Evolutionary conservation across 2,113 vertebrate genomes (phyloP).

Genomic region (Alligator sinensis): DNA sequence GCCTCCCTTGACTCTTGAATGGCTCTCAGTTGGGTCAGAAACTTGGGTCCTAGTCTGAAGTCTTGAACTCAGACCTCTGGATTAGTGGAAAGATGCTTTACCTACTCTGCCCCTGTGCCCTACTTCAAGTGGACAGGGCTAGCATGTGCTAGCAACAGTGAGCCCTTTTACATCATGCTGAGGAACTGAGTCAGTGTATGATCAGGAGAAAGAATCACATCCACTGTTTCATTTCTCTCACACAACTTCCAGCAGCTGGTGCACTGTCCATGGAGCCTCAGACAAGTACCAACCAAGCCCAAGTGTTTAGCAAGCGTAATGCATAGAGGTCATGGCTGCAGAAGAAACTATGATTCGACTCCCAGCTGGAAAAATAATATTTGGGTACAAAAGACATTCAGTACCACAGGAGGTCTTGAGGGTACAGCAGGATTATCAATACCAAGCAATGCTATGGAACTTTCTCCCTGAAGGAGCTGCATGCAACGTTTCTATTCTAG

Average conservation of each 20-base stretch:
- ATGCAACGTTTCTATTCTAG: neutral
- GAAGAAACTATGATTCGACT: neutral
- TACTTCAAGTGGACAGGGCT: neutral
- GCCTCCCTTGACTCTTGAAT: too few relatives aligned
- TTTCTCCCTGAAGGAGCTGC: neutral
- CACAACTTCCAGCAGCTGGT: constrained; percentile 6
- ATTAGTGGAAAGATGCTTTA: too few relatives aligned
- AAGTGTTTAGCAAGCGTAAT: constrained; percentile 14
- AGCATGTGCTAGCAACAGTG: neutral
- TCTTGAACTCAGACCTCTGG: too few relatives aligned
- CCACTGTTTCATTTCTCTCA: neutral
- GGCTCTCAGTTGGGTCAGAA: too few relatives aligned
- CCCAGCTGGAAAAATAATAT: neutral
- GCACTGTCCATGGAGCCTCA: constrained; percentile 42
- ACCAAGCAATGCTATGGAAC: neutral
- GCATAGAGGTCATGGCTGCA: neutral
- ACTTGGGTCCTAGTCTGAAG: too few relatives aligned
- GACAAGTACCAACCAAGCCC: constrained; percentile 34
- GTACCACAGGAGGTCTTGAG: neutral
- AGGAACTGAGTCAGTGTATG: neutral
- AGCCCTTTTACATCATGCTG: neutral
- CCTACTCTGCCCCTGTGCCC: too few relatives aligned
- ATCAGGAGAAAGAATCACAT: constrained; percentile 2
- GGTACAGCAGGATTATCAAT: constrained; percentile 44
- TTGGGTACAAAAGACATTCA: neutral